Conservation (phyloP, 2,888 invertebrate species). For the Nephrotoma flavescens region DNA sequence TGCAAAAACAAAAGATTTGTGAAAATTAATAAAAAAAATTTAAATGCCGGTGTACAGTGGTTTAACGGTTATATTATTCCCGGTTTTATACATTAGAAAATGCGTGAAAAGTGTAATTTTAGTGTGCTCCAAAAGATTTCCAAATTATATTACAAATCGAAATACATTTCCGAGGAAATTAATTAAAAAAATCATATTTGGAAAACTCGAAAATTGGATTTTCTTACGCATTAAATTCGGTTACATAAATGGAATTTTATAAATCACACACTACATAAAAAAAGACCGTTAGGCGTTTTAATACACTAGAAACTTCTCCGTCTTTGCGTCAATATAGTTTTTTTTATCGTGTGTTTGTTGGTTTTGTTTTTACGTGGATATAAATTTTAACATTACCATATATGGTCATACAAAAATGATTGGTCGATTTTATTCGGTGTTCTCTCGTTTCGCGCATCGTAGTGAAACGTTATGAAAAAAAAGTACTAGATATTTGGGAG, state of each 20-base stretch:
- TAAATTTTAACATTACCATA: conserved; percentile 10
- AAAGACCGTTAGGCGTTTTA: conserved; percentile 1
- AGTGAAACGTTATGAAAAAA: neutral
- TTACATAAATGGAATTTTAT: neutral
- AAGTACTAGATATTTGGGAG: neutral
- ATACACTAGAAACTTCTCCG: neutral
- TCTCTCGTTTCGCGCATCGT: neutral
- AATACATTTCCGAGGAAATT: neutral
- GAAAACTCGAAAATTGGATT: neutral
- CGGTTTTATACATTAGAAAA: neutral
- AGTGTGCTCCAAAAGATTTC: neutral
- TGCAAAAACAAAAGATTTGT: neutral
- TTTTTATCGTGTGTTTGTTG: neutral
- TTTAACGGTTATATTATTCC: neutral
- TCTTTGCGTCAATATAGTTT: neutral
- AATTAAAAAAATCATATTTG: neutral
- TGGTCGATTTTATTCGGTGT: neutral
- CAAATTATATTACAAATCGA: neutral
- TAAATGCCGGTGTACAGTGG: neutral
- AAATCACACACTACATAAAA: neutral
- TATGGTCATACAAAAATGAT: conserved; percentile 10
- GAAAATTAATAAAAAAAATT: neutral
- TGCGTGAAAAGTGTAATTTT: neutral
- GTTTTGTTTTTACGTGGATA: conserved; percentile 5
- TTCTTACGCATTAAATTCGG: neutral